phyloP scores from a whole-genome alignment of 2,113 vertebrate species.

The Tychaedon coryphoeus region DNA sequence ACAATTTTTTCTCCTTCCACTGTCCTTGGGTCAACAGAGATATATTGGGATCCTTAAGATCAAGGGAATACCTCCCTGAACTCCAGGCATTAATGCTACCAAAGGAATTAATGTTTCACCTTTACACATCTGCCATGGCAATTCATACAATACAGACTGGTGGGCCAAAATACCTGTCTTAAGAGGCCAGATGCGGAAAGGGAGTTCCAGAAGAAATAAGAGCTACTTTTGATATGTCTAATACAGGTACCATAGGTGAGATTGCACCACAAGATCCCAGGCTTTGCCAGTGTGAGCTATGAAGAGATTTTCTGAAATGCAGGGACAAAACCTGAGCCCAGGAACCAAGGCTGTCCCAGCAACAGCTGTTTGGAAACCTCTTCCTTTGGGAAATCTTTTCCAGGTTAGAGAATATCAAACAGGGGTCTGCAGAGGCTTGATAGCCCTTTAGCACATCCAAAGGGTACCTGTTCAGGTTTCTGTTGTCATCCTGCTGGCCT shows the following conservation, averaged over 20 bases:
- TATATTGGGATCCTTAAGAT: neutral
- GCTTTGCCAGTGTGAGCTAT: neutral
- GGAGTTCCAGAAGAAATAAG: neutral
- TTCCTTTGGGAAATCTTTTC: neutral
- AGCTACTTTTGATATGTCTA: neutral
- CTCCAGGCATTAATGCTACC: neutral
- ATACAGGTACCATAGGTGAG: neutral
- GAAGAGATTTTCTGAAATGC: neutral
- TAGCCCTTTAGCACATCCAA: neutral
- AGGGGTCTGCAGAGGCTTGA: neutral
- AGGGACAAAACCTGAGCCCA: neutral
- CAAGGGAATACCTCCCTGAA: neutral
- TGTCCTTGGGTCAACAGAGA: neutral
- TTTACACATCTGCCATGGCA: neutral
- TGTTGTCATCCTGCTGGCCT: neutral
- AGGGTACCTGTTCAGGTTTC: neutral
- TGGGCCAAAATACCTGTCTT: neutral
- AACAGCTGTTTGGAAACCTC: neutral
- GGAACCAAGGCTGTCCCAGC: neutral
- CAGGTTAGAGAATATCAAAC: neutral
- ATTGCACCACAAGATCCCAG: neutral
- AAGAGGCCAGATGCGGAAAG: neutral
- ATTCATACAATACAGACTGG: neutral
- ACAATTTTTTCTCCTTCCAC: neutral
- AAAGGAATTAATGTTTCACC: neutral